A percentile compares a stretch with the other conserved stretches of the same genome.
phyloP scores from a whole-genome alignment of 2,113 vertebrate genomes.

The Tapirus terrestris region DNA sequence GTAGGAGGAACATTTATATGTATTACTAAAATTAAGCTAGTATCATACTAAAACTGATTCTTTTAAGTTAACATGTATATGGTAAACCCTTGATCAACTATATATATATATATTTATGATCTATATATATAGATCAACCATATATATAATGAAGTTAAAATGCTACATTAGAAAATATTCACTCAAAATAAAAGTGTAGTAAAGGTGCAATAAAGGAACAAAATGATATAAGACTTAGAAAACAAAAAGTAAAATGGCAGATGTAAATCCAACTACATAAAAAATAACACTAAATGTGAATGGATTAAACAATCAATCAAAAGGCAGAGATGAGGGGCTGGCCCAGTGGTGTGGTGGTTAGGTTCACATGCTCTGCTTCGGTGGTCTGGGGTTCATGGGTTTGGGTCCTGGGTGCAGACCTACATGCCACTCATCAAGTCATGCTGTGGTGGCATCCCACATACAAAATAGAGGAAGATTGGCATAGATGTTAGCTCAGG shows the following conservation, averaged over 20 bases:
- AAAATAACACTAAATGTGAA: neutral
- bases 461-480: no score
- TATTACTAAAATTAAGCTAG: neutral
- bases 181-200: neutral
- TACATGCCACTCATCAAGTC: no score
- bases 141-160: neutral
- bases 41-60: neutral
- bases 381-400: no score
- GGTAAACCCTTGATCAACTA: neutral
- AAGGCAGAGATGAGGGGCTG: neutral
- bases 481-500: no score
- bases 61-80: neutral
- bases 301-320: neutral
- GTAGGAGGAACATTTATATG: neutral
- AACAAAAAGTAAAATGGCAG: neutral
- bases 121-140: no score
- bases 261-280: neutral
- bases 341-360: no score
- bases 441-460: no score
- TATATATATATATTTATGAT: neutral
- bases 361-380: no score
- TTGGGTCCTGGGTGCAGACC: no score
- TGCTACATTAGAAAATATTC: neutral
- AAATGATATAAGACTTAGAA: neutral
- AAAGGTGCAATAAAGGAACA: neutral